Conservation (phyloP, 2,113 vertebrate genomes). For the Formicarius rufipectus region DNA sequence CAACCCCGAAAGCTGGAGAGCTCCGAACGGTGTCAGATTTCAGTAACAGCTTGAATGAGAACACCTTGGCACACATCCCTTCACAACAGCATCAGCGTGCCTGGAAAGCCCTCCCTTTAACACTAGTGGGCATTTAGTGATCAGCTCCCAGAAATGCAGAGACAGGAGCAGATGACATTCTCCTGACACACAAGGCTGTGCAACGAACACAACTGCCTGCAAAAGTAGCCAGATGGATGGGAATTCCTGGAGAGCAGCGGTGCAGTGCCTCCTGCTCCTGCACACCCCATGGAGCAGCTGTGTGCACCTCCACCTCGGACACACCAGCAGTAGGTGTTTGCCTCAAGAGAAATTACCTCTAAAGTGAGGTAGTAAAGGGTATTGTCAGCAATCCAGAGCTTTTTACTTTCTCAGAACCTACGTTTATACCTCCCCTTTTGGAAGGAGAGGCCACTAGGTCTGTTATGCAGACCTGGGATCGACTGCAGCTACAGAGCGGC, state of each 20-base stretch:
- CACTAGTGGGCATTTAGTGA: accelerated
- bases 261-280: not conserved
- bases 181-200: not conserved
- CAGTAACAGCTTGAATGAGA: not conserved
- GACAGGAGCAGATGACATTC: accelerated
- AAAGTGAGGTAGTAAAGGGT: not conserved
- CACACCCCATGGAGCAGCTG: accelerated
- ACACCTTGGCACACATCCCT: not conserved
- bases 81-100: not conserved
- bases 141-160: not conserved
- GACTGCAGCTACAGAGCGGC: not conserved
- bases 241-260: not conserved
- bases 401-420: not conserved
- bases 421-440: not conserved
- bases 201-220: not conserved
- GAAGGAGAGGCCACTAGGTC: not conserved
- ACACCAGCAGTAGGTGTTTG: accelerated
- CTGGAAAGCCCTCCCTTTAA: not conserved
- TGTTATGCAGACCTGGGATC: not conserved
- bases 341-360: not conserved
- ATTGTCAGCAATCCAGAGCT: not conserved
- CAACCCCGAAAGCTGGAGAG: not conserved
- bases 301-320: not conserved
- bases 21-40: not conserved
- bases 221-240: accelerated